Evolutionary conservation across 1,140 invertebrate genomes (phyloP), one percentile per base, ranked within the genome.

Genomic region (Brachionus koreanus): DNA sequence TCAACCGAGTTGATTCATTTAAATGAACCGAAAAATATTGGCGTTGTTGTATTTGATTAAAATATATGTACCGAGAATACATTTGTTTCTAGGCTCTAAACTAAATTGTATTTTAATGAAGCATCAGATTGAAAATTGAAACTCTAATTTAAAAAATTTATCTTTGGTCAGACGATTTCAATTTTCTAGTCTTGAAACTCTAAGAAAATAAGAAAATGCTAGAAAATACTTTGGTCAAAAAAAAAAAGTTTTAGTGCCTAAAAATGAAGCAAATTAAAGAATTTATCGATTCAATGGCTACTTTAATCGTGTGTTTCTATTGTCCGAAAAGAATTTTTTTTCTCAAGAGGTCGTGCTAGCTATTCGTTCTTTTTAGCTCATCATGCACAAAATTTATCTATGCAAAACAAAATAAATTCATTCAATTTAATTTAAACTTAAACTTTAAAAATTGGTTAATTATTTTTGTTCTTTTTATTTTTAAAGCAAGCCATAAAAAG

Each of bases 41-140:
- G 49, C 49, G 49, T 57, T 57, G 16, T 16, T 57, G 9, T 57
- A 57, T 57, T 57, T 57, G 49, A 57, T 57, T 19, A 57, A 57
- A 57, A 57, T 57, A 57, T 57, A 57, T 57, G 49, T 23, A 23
- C 16, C 49, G 49, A 57, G 49, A 57, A 57, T 57, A 57, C 49
- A 57, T 57, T 57, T 57, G 49, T 57, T 57, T 57, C 49, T 57
- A 57, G 49, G 49, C 49, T 57, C 49, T 57, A 57, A 25, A 57
- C 5, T 25, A 57, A 57, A 57, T 57, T 69, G 65, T 69, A 69
- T 69, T 69, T 37, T 39, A 69, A 69, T 69, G 65, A 69, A 69
- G 65, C 65, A 69, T 69, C 65, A 69, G 37, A 19, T 69, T 69
- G 65, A 39, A 69, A 39, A 39, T 37, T 37, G 19, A 69, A 69